Conservation (phyloP, 2,113 vertebrate genomes). For the Charina bottae region DNA sequence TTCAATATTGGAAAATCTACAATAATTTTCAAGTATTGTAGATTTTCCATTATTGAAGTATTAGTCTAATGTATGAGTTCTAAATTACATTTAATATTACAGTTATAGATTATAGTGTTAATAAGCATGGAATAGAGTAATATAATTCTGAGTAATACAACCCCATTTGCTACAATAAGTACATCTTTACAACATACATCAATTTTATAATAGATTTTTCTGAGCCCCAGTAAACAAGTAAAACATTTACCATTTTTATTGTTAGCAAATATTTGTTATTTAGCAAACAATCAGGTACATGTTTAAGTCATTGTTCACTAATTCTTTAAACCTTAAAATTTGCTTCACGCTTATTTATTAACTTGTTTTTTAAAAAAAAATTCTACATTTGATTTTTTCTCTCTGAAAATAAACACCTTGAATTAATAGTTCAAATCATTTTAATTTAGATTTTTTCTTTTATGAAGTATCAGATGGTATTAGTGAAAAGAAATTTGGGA, state of each 20-base stretch:
- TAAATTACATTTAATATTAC: neutral
- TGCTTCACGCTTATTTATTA: neutral
- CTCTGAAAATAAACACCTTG: slow-evolving; percentile 35
- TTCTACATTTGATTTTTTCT: slow-evolving; percentile 40
- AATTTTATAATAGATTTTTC: slow-evolving; percentile 46
- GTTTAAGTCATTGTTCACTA: neutral
- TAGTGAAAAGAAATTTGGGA: slow-evolving; percentile 66
- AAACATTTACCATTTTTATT: slow-evolving; percentile 29
- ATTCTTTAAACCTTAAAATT: neutral
- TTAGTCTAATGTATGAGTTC: slow-evolving; percentile 36
- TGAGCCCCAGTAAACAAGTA: slow-evolving; percentile 33
- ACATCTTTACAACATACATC: slow-evolving; percentile 38
- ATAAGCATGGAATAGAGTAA: slow-evolving; percentile 46
- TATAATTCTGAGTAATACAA: slow-evolving; percentile 51
- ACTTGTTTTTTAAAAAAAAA: neutral
- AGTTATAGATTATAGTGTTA: slow-evolving; percentile 2
- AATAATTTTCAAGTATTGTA: slow-evolving; percentile 17
- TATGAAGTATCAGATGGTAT: slow-evolving; percentile 52
- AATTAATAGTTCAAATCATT: slow-evolving; percentile 33
- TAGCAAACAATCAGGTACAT: neutral
- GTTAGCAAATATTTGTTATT: slow-evolving; percentile 24
- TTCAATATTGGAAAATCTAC: too few species aligned
- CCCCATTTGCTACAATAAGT: slow-evolving; percentile 54
- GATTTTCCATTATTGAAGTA: slow-evolving; percentile 34
- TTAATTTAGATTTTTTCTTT: slow-evolving; percentile 44